These are phyloP conservation scores for Papilio gigon DNA, from an alignment of 2,888 invertebrate genomes.

Conservation along the genomic window DNA sequence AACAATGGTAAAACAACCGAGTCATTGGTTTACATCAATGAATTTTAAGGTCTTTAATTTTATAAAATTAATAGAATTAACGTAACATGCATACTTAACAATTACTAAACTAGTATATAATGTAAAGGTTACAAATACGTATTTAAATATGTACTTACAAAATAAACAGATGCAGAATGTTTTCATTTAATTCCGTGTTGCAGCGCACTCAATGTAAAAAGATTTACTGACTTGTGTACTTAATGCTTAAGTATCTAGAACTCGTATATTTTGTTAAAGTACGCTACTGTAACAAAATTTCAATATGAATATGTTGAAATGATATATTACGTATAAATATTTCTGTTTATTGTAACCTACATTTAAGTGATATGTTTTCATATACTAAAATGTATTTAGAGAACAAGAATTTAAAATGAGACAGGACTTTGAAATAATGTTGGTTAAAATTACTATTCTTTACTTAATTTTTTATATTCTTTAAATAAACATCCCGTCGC, in stretches of 20 bases:
- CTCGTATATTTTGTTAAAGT: neutral
- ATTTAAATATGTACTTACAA: neutral
- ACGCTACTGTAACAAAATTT: neutral
- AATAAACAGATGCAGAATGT: neutral
- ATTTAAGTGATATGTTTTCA: neutral
- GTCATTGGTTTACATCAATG: neutral
- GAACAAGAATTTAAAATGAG: too few species aligned
- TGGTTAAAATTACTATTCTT: too few species aligned
- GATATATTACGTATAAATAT: neutral
- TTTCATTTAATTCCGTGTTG: neutral
- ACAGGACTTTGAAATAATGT: too few species aligned
- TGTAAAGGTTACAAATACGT: neutral
- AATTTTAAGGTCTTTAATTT: neutral
- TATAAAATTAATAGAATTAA: neutral
- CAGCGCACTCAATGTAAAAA: neutral
- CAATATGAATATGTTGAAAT: neutral
- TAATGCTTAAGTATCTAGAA: neutral
- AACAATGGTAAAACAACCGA: too few species aligned
- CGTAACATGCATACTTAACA: too few species aligned
- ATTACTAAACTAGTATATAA: neutral
- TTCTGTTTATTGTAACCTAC: neutral
- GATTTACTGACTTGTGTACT: conserved; percentile 2
- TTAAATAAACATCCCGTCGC: neutral
- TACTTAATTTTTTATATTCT: too few species aligned
- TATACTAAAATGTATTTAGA: neutral